A percentile compares a stretch with the other conserved stretches of the same genome.
Conservation (phyloP, 2,797 vertebrate genomes). For the Crenichthys baileyi region DNA sequence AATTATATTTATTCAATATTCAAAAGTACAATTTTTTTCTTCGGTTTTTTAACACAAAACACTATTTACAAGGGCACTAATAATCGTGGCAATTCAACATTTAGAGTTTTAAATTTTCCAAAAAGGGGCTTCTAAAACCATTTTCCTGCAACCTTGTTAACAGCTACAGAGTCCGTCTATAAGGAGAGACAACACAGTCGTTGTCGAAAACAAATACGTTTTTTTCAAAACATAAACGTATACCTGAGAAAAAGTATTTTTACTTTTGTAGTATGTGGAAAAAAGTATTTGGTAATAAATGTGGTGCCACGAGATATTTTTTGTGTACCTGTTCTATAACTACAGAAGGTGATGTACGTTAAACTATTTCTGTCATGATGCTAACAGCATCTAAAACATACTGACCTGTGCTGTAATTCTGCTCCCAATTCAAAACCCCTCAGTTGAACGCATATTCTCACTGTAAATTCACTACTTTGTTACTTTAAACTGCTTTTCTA, state of each 20-base stretch:
- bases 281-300: background rate
- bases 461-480: too few relatives aligned
- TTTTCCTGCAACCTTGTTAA: background rate
- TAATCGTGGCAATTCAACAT: too few relatives aligned
- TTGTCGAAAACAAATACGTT: too few relatives aligned
- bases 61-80: too few relatives aligned
- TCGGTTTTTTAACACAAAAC: too few relatives aligned
- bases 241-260: background rate
- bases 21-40: too few relatives aligned
- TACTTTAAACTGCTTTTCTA: too few relatives aligned
- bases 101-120: background rate
- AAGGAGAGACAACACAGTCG: too few relatives aligned
- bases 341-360: background rate
- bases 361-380: too few relatives aligned
- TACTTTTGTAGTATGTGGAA: background rate
- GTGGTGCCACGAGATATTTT: background rate
- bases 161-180: background rate
- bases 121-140: background rate
- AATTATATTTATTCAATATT: too few relatives aligned
- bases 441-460: too few relatives aligned
- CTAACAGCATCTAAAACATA: conserved; percentile 24
- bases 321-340: background rate
- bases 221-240: background rate
- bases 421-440: conserved; percentile 8
- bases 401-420: conserved; percentile 44